Conservation (phyloP, 1,140 invertebrate species). For the Goniozus legneri region DNA sequence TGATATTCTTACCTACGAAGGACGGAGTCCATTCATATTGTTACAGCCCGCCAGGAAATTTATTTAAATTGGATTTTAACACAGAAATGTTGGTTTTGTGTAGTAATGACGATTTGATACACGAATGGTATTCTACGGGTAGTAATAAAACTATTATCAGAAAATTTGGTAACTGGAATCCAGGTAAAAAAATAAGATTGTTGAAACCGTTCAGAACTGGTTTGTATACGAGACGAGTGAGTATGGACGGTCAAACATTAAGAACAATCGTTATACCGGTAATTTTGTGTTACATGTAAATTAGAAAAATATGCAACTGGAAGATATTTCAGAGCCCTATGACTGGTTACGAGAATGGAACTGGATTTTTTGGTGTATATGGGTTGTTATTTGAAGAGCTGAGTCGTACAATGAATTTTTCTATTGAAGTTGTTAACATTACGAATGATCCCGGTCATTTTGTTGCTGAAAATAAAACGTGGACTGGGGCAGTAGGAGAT, state of each 20-base stretch:
- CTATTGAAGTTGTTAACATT: not conserved
- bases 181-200: no score
- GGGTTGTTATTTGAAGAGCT: not conserved
- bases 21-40: constrained; percentile 1
- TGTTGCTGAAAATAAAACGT: not conserved
- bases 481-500: constrained; percentile 6
- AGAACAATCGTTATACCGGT: no score
- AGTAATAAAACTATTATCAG: constrained; percentile 1
- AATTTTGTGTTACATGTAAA: no score
- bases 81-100: constrained; percentile 27
- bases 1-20: constrained; percentile 3
- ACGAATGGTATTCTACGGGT: constrained; percentile 29
- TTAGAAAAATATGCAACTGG: no score
- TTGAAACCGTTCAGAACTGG: no score
- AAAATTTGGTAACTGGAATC: constrained; percentile 10
- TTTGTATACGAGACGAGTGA: no score
- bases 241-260: no score
- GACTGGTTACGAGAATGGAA: no score
- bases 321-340: no score
- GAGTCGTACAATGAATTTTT: not conserved
- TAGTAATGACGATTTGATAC: constrained; percentile 1
- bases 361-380: no score
- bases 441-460: not conserved
- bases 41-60: constrained; percentile 15
- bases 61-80: constrained; percentile 23